These are phyloP conservation scores for Remorina albescens DNA, from an alignment of 2,797 vertebrate genomes.

Conservation along the genomic window DNA sequence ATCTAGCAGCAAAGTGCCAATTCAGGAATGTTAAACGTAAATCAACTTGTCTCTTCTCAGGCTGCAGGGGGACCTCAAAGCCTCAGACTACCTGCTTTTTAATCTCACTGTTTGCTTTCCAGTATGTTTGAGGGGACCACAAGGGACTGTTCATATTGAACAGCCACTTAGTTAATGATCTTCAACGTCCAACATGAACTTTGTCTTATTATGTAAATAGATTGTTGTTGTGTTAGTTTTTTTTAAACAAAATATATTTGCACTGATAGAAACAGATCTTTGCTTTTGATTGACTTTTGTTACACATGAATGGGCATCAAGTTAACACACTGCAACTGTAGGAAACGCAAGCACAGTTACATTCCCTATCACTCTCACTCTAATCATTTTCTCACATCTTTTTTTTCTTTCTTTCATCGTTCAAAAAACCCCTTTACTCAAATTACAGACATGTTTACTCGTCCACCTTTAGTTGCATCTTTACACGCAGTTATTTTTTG, in stretches of 20 bases:
- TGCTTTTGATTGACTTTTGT: constrained; percentile 16
- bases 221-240: constrained; percentile 18
- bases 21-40: neutral
- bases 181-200: neutral
- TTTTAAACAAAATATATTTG: constrained; percentile 32
- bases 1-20: neutral
- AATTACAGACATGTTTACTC: neutral
- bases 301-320: neutral
- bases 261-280: constrained; percentile 16
- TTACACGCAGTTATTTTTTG: neutral
- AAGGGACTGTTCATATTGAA: constrained; percentile 67
- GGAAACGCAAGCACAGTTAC: too few relatives aligned
- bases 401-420: neutral
- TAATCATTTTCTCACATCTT: neutral
- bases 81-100: neutral
- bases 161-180: constrained; percentile 16
- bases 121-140: neutral
- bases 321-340: too few relatives aligned
- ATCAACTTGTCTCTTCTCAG: neutral
- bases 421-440: neutral
- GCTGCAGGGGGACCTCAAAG: neutral
- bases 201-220: constrained; percentile 52
- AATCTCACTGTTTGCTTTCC: too few relatives aligned
- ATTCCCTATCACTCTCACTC: neutral
- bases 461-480: neutral